Evolutionary conservation across 2,797 vertebrate species (phyloP), one percentile per base, ranked within the genome.

Genomic region (Cottoperca gobio): DNA sequence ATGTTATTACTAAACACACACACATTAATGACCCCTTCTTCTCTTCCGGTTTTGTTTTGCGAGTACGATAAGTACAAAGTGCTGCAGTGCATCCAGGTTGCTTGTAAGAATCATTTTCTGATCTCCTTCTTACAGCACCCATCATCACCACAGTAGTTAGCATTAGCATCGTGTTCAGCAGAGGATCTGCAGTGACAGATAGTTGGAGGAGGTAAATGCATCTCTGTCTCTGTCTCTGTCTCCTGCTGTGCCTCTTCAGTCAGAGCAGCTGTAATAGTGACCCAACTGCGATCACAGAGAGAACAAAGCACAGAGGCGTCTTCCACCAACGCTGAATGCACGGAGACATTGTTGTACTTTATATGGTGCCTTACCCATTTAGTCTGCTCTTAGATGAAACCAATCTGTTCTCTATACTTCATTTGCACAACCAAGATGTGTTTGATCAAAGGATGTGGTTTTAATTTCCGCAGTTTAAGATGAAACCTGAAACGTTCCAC

Each of bases 171-270:
- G n/a, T n/a, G n/a, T n/a, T n/a, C n/a, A n/a, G n/a, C n/a, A n/a
- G n/a, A n/a, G 37, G 8, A 14, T 60, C 58, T 42, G 64, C 26
- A 23, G 35, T 28, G 19, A 59, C 42, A 39, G 9, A n/a, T n/a
- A 48, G 17, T 53, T 24, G 35, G 43, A 61, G 16, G 1, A 63
- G 55, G 28, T 67, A 33, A 77, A 50, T 45, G 39, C 8, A 0
- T 48, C 45, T 52, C 28, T 54, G 35, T 14, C 48, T 64, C 35
- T 26, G 61, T 7, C 46, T 58, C 61, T 45, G 37, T 58, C 50
- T 76, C 64, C 0, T n/a, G 49, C 72, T 64, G 60, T 31, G 60
- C 58, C 57, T 64, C 65, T 60, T 81, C 39, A 70, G 26, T 72
- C 55, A 53, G 63, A 75, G 63, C 31, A 53, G 53, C 40, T 45